phyloP scores from a whole-genome alignment of 2,888 invertebrate species.

The Ophonus ardosiacus region DNA sequence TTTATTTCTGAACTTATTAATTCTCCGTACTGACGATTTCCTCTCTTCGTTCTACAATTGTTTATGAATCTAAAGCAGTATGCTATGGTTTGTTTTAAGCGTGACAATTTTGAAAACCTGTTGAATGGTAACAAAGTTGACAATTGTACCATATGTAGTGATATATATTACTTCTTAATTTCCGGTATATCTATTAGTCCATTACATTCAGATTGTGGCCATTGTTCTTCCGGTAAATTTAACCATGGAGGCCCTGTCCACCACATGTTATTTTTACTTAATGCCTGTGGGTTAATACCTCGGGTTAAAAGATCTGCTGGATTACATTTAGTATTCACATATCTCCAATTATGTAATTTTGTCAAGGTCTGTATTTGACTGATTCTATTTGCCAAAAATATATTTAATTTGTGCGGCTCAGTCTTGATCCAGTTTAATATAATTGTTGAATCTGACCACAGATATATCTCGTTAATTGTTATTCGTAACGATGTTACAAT shows the following conservation, averaged over 20 bases:
- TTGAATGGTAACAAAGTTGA: background rate
- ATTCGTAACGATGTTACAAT: too few relatives aligned
- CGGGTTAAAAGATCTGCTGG: background rate
- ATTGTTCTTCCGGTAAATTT: background rate
- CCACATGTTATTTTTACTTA: background rate
- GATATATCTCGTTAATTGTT: too few relatives aligned
- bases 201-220: background rate
- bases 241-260: background rate
- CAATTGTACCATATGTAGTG: too few relatives aligned
- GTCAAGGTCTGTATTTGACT: background rate
- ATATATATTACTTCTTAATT: too few relatives aligned
- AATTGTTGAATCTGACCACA: background rate
- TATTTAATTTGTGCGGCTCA: background rate
- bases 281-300: background rate
- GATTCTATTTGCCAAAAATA: background rate
- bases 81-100: background rate
- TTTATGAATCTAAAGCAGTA: background rate
- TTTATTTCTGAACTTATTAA: too few relatives aligned
- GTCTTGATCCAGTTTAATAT: too few relatives aligned
- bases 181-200: background rate
- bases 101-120: background rate
- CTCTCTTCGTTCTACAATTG: background rate
- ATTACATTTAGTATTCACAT: background rate
- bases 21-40: too few relatives aligned
- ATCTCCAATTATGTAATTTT: background rate